Conservation (phyloP, 2,888 invertebrate genomes). For the Aradus depressus region DNA sequence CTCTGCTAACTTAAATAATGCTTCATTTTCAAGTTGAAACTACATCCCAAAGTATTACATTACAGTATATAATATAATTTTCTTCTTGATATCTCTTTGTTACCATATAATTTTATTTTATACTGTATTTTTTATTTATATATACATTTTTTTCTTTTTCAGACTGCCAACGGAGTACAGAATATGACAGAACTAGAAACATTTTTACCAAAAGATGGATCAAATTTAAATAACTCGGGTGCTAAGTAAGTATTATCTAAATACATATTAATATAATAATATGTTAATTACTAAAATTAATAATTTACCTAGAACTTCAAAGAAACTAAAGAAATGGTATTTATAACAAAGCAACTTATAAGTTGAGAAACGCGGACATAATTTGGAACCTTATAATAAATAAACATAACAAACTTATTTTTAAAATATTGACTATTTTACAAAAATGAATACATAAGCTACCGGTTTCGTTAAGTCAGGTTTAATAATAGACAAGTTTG, state of each 20-base stretch:
- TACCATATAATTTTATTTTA: not conserved
- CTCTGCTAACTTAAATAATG: too few relatives aligned
- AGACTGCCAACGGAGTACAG: constrained; percentile 28
- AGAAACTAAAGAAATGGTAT: not conserved
- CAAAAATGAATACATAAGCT: too few relatives aligned
- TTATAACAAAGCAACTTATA: too few relatives aligned
- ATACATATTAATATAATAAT: not conserved
- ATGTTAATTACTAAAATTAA: not conserved
- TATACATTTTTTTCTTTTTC: constrained; percentile 9
- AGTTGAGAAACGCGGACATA: too few relatives aligned
- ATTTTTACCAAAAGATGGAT: constrained; percentile 61
- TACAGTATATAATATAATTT: not conserved
- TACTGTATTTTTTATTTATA: not conserved
- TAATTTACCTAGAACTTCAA: not conserved
- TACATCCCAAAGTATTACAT: too few relatives aligned
- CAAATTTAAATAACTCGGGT: constrained; percentile 41
- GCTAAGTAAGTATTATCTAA: constrained; percentile 41
- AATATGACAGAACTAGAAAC: constrained; percentile 64
- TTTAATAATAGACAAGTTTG: too few relatives aligned
- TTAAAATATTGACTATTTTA: too few relatives aligned
- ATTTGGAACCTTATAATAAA: too few relatives aligned
- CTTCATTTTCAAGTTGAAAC: too few relatives aligned
- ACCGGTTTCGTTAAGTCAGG: too few relatives aligned
- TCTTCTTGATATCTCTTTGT: not conserved
- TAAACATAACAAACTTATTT: too few relatives aligned